Evolutionary conservation across 2,113 vertebrate species (phyloP).

Genomic region (Deroptyus accipitrinus): DNA sequence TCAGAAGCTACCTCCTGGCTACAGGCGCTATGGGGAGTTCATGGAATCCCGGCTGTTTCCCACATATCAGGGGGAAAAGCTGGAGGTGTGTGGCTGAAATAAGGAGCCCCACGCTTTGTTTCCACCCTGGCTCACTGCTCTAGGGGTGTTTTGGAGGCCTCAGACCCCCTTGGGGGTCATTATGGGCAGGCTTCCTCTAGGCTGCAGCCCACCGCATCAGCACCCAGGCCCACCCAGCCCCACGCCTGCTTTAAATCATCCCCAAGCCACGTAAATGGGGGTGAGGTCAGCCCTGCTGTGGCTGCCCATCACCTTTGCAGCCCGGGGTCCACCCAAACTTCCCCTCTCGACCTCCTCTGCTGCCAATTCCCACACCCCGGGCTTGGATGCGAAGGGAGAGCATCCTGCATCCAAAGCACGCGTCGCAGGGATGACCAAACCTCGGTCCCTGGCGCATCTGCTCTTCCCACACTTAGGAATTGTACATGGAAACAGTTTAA

Average conservation of each 20-base stretch:
- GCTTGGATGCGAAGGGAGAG: neutral
- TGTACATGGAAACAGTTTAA: accelerated
- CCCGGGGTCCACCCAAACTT: neutral
- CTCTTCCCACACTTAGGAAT: neutral
- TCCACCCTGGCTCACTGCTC: neutral
- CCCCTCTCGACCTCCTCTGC: neutral
- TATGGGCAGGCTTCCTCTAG: neutral
- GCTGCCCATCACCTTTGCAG: neutral
- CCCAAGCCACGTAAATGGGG: neutral
- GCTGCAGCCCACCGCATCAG: neutral
- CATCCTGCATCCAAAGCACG: neutral
- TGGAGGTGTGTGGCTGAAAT: accelerated
- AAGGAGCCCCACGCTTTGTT: neutral
- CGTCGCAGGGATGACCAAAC: accelerated
- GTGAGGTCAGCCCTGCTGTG: neutral
- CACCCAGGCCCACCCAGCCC: neutral
- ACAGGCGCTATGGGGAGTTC: neutral
- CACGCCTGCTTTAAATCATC: neutral
- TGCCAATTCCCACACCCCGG: neutral
- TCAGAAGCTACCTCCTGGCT: neutral
- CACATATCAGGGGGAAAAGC: neutral
- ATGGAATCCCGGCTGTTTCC: neutral
- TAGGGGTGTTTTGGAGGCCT: neutral
- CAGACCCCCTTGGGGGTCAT: accelerated
- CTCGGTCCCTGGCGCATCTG: neutral